Evolutionary conservation across 2,797 vertebrate species (phyloP).

Genomic region (Hybognathus amarus): DNA sequence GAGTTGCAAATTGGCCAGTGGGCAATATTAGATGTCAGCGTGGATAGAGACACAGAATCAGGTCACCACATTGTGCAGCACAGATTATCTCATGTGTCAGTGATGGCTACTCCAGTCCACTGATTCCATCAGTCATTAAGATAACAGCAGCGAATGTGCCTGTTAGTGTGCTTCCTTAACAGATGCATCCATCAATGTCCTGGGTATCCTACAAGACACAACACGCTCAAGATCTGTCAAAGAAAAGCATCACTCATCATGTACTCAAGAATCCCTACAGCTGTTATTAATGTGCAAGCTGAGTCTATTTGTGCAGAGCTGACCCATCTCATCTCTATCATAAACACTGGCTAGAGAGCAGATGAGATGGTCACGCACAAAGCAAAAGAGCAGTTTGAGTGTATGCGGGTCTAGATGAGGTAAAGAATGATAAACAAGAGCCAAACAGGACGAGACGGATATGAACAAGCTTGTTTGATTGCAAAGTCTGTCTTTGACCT

Average conservation of each 20-base stretch:
- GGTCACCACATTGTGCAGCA: constrained; percentile 3
- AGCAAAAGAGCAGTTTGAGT: not conserved
- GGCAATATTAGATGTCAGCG: constrained; percentile 27
- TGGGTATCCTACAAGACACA: not conserved
- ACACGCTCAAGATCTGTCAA: constrained; percentile 3
- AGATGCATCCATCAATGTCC: constrained; percentile 7
- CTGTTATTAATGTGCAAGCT: constrained; percentile 2
- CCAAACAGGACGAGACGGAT: constrained; percentile 19
- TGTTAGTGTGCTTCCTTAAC: constrained; percentile 31
- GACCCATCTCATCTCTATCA: not conserved
- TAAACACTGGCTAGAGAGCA: constrained; percentile 2
- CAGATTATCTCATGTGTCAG: constrained; percentile 27
- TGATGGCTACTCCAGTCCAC: constrained; percentile 53
- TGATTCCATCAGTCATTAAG: constrained; percentile 62
- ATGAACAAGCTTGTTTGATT: not conserved
- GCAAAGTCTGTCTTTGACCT: constrained; percentile 2
- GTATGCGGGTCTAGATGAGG: not conserved
- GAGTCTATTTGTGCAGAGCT: constrained; percentile 4
- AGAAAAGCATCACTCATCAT: not conserved
- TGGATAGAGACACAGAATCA: constrained; percentile 29
- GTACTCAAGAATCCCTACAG: constrained; percentile 7
- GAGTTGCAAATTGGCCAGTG: constrained; percentile 36
- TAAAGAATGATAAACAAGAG: constrained; percentile 4
- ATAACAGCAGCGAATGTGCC: constrained; percentile 40
- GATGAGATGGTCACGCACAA: not conserved